Conservation (phyloP, 2,888 invertebrate genomes). For the Acleris cristana region DNA sequence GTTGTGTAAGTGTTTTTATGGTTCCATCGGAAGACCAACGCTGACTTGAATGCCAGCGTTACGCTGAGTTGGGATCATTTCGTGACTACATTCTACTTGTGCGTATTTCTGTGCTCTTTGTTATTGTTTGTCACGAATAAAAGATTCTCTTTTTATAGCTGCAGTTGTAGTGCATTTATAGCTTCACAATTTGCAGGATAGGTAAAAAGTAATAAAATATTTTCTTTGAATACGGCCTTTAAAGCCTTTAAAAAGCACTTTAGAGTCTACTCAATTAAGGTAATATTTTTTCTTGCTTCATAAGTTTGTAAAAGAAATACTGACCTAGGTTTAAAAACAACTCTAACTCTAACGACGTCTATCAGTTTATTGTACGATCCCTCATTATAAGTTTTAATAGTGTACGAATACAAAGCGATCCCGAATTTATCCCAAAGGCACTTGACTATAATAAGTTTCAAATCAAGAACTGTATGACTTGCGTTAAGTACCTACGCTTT, state of each 20-base stretch:
- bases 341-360: slow-evolving; percentile 40
- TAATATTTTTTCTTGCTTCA: neutral
- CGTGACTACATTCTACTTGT: too few relatives aligned
- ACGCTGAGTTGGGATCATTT: too few relatives aligned
- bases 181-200: too few relatives aligned
- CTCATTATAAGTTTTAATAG: slow-evolving; percentile 80
- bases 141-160: too few relatives aligned
- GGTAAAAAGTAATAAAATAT: too few relatives aligned
- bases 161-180: too few relatives aligned
- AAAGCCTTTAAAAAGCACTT: neutral
- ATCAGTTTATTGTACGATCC: slow-evolving; percentile 48
- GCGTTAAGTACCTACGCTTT: neutral
- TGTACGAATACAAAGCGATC: slow-evolving; percentile 64
- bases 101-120: too few relatives aligned
- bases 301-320: neutral
- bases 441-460: slow-evolving; percentile 14
- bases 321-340: slow-evolving; percentile 40
- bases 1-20: too few relatives aligned
- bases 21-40: too few relatives aligned
- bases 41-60: too few relatives aligned
- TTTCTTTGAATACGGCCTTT: neutral
- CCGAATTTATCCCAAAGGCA: slow-evolving; percentile 52
- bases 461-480: neutral
- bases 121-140: too few relatives aligned
- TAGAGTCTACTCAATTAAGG: neutral